Percentiles rank a stretch among this genome's conserved stretches.
Conservation (phyloP, 2,113 vertebrate genomes). For the Catagonus wagneri region DNA sequence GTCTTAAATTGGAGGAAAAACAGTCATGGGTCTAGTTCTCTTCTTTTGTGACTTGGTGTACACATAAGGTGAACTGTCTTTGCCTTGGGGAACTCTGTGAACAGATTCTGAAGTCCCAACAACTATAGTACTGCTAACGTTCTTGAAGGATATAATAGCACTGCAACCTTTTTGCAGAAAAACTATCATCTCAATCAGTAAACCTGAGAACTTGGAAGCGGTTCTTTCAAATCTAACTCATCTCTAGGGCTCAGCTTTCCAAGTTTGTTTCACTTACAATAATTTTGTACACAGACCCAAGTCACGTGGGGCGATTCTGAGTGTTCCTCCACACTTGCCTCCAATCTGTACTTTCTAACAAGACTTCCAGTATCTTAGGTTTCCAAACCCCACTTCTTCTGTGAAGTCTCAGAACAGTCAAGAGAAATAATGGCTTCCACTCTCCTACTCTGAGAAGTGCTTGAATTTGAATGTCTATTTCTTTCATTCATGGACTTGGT, state of each 20-base stretch:
- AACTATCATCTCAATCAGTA: neutral
- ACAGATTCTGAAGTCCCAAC: neutral
- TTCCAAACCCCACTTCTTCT: neutral
- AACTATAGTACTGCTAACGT: neutral
- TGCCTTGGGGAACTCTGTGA: neutral
- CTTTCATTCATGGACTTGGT: neutral
- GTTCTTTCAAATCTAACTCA: neutral
- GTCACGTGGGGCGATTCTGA: neutral
- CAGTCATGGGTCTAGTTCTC: neutral
- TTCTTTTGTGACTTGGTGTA: neutral
- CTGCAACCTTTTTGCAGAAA: neutral
- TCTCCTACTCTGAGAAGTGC: neutral
- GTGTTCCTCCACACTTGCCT: neutral
- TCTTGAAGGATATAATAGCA: neutral
- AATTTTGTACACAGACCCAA: neutral
- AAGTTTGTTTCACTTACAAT: neutral
- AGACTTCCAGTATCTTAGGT: neutral
- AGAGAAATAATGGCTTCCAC: neutral
- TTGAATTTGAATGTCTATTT: conserved; percentile 18
- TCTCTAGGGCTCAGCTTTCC: neutral
- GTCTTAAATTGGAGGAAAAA: neutral
- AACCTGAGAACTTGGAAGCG: neutral
- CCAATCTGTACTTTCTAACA: neutral
- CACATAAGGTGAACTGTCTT: neutral
- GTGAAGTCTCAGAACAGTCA: neutral